Percentiles rank a stretch among this genome's conserved stretches.
Conservation (phyloP, 2,888 invertebrate species). For the Agrilus biguttatus region DNA sequence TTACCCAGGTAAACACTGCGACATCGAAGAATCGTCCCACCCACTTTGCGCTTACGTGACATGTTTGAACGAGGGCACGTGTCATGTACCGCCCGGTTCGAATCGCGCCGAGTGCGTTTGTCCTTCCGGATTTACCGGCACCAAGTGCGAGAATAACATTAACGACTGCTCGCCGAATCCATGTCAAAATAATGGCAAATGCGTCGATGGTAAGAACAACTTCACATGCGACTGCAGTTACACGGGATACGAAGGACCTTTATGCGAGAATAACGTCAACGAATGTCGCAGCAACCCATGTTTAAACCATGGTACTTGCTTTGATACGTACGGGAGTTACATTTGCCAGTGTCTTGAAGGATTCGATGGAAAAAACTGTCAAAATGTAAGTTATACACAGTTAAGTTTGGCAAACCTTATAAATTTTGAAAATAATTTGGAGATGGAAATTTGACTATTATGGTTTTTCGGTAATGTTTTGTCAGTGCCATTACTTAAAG, state of each 20-base stretch:
- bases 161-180: slow-evolving; percentile 62
- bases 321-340: slow-evolving; percentile 69
- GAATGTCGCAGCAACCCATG: slow-evolving; percentile 62
- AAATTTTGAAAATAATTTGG: slow-evolving; percentile 9
- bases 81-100: slow-evolving; percentile 44
- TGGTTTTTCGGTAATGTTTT: no score
- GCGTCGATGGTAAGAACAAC: slow-evolving; percentile 57
- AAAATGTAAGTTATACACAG: slow-evolving; percentile 36
- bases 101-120: slow-evolving; percentile 27
- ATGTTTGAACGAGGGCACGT: slow-evolving; percentile 68
- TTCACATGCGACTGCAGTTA: slow-evolving; percentile 64
- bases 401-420: slow-evolving; percentile 5
- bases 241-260: slow-evolving; percentile 59
- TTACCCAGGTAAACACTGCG: slow-evolving; percentile 47
- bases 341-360: slow-evolving; percentile 64
- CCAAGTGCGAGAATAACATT: slow-evolving; percentile 54
- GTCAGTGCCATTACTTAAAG: no score
- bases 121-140: slow-evolving; percentile 47
- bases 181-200: slow-evolving; percentile 57
- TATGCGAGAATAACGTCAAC: slow-evolving; percentile 67
- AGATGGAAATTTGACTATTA: not conserved
- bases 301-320: slow-evolving; percentile 60
- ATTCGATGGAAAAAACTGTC: slow-evolving; percentile 69
- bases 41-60: slow-evolving; percentile 60
- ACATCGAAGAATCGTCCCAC: slow-evolving; percentile 53